Base-by-base conservation (phyloP, 53 echinoderm and acorn worm genomes). In the Henricia sp. region DNA sequence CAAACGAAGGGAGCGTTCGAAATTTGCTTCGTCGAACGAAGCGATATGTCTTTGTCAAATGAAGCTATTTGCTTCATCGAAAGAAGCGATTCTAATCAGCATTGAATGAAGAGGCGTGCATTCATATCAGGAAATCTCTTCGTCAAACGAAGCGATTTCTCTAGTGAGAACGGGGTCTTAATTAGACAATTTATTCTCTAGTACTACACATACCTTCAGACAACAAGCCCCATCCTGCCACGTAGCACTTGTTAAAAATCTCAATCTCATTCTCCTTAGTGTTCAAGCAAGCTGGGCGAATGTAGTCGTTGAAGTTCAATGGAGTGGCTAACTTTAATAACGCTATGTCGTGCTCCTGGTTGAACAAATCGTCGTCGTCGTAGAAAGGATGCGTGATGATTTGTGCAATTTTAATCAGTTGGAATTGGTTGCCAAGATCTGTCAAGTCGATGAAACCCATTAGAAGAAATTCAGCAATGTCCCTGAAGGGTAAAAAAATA, bases 261-360 rank as follows among this genome's bases (percentile, higher is more conserved):
- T 38, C 37, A 11, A 58, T 59, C 50, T 96, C 96, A 0, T 77
- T 87, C 32, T 75, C 39, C 24, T 69, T 73, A 0, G 77, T 82
- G 21, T 93, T 69, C 13, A 96, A 64, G 43, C 96, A 96, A 29
- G 89, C 91, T 6, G 93, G 89, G 48, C 89, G 38, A 10, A 93
- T 68, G 78, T 78, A 77, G 23, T 84, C 89, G 2, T 77, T 93
- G 39, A 93, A 75, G 14, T 77, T 44, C 2, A 96, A 68, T 1
- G 78, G 74, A 1, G 70, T 40, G 0, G 72, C 54, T 39, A 96
- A 70, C 21, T 72, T 71, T 56, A 96, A 48, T 36, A 96, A 52
- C 11, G 96, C 89, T 3, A 96, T 83, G 62, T 96, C 96, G 30
- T 86, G 28, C 35, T 86, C 64, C 0, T 14, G 10, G 1, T 53